Base-by-base conservation (phyloP, 2,888 invertebrate species). In the Cheilosia vulpina region DNA sequence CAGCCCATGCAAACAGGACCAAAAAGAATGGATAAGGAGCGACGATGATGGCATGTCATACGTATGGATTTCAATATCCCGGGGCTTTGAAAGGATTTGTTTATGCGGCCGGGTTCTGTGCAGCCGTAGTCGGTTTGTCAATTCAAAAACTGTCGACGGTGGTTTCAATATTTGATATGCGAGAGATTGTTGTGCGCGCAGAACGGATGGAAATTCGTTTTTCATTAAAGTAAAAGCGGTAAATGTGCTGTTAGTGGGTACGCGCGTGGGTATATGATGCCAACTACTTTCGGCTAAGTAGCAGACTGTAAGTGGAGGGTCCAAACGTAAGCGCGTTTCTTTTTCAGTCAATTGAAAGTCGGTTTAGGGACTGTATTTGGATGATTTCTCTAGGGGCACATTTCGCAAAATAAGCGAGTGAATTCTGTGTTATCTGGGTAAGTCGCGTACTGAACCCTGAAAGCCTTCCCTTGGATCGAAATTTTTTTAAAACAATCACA, bases 1-100 rank as follows among this genome's bases (percentile, higher is more conserved):
- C n/a, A 57, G 47, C 11, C 41, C 21, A 21, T 41, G 43, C 38
- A 62, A 45, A 71, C 63, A 52, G 78, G 72, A 63, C 41, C n/a
- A 55, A 78, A 62, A 53, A 60, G 43, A 62, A 4, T 72, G 53
- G 72, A 79, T 79, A 72, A 79, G 72, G 27, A 63, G 50, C 45
- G 52, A 66, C 55, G 79, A 72, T 79, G 72, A 72, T 79, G 58
- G 58, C 65, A 71, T 72, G 58, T 79, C 79, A 58, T 72, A 79
- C 52, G 79, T 72, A 79, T 79, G 65, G 72, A 79, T 79, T 72
- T 79, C 79, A 79, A 79, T 66, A 79, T 72, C 65, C 72, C 43
- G 79, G 55, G 71, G 50, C 58, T 72, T 65, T 38, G 50, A 58
- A 72, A 79, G 63, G 79, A 79, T 77, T 77, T 77, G 68, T 77